phyloP scores from a whole-genome alignment of 2,888 invertebrate genomes.

The Polylopha cassiicola region DNA sequence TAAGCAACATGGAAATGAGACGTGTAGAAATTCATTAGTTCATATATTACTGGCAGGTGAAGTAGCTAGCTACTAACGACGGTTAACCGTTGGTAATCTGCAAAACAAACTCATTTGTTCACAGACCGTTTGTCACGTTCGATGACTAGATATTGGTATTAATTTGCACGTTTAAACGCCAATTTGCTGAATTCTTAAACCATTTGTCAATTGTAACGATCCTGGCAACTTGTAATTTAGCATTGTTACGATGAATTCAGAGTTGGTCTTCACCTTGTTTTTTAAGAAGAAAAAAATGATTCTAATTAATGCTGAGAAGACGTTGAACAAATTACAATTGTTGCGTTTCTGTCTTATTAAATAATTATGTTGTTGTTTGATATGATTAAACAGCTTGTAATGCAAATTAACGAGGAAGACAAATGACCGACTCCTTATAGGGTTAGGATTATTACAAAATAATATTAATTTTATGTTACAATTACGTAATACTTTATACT shows the following conservation, averaged over 20 bases:
- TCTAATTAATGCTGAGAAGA: conserved; percentile 26
- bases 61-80: conserved; percentile 30
- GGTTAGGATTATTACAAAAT: too few relatives aligned
- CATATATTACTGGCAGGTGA: conserved; percentile 45
- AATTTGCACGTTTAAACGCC: conserved; percentile 56
- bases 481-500: too few relatives aligned
- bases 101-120: conserved; percentile 47
- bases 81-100: conserved; percentile 38
- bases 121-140: conserved; percentile 52
- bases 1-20: conserved; percentile 15
- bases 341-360: conserved; percentile 15
- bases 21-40: conserved; percentile 25
- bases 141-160: conserved; percentile 46
- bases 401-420: conserved; percentile 7
- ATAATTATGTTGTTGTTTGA: conserved; percentile 5
- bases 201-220: conserved; percentile 63
- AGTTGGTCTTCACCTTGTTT: too few relatives aligned
- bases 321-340: conserved; percentile 24
- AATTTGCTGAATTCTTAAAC: conserved; percentile 59
- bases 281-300: too few relatives aligned
- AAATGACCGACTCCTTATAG: background rate
- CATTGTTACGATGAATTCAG: too few relatives aligned
- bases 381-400: background rate
- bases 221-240: conserved; percentile 24
- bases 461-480: too few relatives aligned